These are phyloP conservation scores for Hydrolagus affinis DNA, from an alignment of 2,113 vertebrate species.

Conservation along the genomic window DNA sequence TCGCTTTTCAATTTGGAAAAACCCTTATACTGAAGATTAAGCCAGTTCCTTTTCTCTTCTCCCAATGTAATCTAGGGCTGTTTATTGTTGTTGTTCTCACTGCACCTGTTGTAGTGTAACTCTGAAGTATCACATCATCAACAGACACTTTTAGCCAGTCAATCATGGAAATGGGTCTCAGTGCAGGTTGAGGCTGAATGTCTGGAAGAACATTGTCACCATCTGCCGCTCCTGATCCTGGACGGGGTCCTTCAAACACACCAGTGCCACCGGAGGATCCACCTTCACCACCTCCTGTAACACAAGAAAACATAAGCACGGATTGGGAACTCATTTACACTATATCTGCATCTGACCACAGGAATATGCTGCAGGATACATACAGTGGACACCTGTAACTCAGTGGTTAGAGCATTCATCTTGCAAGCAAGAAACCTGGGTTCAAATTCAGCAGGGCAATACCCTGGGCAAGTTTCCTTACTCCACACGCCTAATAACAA, in stretches of 20 bases:
- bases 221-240: constrained; percentile 16
- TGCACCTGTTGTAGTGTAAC: constrained; percentile 39
- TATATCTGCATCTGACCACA: too few species aligned
- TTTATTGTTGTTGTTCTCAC: neutral
- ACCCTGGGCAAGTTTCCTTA: too few species aligned
- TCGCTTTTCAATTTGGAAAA: too few species aligned
- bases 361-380: too few species aligned
- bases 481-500: too few species aligned
- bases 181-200: neutral
- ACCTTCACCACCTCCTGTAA: constrained; percentile 36
- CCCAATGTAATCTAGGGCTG: too few species aligned
- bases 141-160: constrained; percentile 56
- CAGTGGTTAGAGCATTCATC: too few species aligned
- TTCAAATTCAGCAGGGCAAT: too few species aligned
- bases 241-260: constrained; percentile 3
- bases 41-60: neutral
- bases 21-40: neutral
- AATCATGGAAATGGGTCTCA: constrained; percentile 42
- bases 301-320: neutral
- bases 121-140: constrained; percentile 36
- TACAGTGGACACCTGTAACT: too few species aligned
- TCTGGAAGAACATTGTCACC: constrained; percentile 57
- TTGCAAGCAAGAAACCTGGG: too few species aligned
- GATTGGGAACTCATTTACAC: too few species aligned
- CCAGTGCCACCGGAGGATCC: constrained; percentile 21